A percentile compares a stretch with the other conserved stretches of the same genome.
Conservation (phyloP, 2,113 vertebrate species). For the Cynoglossus semilaevis region DNA sequence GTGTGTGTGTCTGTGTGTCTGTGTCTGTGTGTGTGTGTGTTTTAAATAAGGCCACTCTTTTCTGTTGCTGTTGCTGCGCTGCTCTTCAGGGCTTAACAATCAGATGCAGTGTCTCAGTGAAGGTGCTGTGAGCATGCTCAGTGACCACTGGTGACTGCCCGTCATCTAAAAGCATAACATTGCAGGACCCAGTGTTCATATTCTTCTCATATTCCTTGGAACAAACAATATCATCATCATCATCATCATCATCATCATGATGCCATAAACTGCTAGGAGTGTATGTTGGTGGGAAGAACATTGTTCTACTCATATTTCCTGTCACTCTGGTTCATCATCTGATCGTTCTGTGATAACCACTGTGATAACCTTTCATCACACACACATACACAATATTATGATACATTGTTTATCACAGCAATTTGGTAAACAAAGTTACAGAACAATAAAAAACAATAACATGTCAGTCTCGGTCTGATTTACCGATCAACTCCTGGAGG, state of each 20-base stretch:
- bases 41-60: conserved; percentile 14
- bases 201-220: not conserved
- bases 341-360: too few species aligned
- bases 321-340: too few species aligned
- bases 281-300: not conserved
- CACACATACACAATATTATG: too few species aligned
- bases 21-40: not conserved
- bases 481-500: conserved; percentile 24
- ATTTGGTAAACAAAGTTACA: conserved; percentile 17
- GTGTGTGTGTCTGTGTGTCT: not conserved
- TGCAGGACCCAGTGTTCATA: not conserved
- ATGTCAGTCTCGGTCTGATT: conserved; percentile 14
- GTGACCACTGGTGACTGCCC: conserved; percentile 44
- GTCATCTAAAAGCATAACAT: not conserved
- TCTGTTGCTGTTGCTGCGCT: conserved; percentile 7
- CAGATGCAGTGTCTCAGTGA: conserved; percentile 40
- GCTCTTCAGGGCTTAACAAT: conserved; percentile 33
- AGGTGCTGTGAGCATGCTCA: conserved; percentile 53
- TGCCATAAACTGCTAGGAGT: not conserved
- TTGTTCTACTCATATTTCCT: not conserved
- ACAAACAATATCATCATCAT: not conserved
- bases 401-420: conserved; percentile 22
- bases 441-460: conserved; percentile 23
- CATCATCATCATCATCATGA: too few species aligned
- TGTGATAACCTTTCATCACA: too few species aligned